phyloP scores from a whole-genome alignment of 2,888 invertebrate species.

The Allacma fusca region DNA sequence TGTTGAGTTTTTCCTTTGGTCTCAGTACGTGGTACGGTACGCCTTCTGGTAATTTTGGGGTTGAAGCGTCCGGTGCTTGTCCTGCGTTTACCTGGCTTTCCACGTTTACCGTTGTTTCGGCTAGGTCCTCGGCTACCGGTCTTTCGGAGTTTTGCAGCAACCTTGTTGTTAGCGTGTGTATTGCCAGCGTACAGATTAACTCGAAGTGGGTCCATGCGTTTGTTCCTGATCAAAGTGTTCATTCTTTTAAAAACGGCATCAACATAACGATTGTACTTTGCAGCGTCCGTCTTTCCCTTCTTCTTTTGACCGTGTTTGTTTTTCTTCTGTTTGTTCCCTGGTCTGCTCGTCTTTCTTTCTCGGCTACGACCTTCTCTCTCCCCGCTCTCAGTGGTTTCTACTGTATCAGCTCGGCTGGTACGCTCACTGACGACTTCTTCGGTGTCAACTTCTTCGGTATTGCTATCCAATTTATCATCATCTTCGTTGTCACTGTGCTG shows the following conservation, averaged over 20 bases:
- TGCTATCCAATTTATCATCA: too few relatives aligned
- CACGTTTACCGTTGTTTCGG: background rate
- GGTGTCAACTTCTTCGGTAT: slow-evolving; percentile 23
- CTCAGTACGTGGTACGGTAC: background rate
- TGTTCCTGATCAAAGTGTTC: slow-evolving; percentile 56
- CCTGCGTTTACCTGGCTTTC: background rate
- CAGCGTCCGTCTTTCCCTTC: slow-evolving; percentile 27
- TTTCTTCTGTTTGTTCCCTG: background rate
- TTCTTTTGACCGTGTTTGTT: slow-evolving; percentile 8
- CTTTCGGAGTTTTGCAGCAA: slow-evolving; percentile 31
- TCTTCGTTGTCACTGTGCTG: too few relatives aligned
- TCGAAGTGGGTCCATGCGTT: slow-evolving; percentile 59
- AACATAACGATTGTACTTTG: slow-evolving; percentile 55
- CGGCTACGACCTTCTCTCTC: background rate
- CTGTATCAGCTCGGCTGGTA: background rate
- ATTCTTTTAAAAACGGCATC: slow-evolving; percentile 58
- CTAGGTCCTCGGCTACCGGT: slow-evolving; percentile 5
- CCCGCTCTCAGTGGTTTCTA: too few relatives aligned
- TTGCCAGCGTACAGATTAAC: slow-evolving; percentile 59
- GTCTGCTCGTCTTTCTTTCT: background rate
- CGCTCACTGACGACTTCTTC: slow-evolving; percentile 3
- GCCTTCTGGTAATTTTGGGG: background rate
- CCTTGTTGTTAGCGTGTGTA: background rate
- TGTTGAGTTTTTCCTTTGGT: too few relatives aligned
- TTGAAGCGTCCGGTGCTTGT: background rate